Base-by-base conservation (phyloP, 2,113 vertebrate species). In the Eretmochelys imbricata region DNA sequence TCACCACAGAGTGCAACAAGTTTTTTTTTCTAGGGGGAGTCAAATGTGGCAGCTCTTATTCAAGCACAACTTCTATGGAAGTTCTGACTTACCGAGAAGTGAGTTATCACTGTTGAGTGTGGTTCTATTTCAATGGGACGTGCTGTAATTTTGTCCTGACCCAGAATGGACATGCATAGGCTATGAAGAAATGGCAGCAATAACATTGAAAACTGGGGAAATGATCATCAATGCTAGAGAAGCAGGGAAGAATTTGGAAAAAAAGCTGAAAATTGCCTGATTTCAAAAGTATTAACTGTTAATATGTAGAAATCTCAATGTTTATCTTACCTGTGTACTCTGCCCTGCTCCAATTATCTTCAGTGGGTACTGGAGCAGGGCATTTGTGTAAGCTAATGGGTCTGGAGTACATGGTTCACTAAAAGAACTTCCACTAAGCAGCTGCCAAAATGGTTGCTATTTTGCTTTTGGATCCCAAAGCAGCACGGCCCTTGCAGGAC, bases 401-500 rank as follows among this genome's bases (percentile, higher is more conserved):
- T 86, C 79, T 80, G 5, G 81, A 87, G 87, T 42, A 78, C 17
- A 25, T 0, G 0, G 3, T 59, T 38, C 25, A 51, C 0, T 2
- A 80, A 55, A 91, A 91, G 17, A 53, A 51, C 55, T 96, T 95
- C 50, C 91, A 51, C 0, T 46, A 42, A 90, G 87, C 87, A 92
- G 95, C 93, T 27, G 1, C 48, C 81, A 93, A 90, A 76, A 35
- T 49, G 54, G 89, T 97, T 97, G 95, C 69, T 90, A 86, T 95
- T 94, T 94, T 93, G 72, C 25, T 90, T 87, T 87, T 92, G 85
- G 82, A 95, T 95, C 88, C 91, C 85, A 94, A 95, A 94, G 94
- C 81, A 91, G 54, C 75, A 92, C 85, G 95, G 85, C 90, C 91
- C 85, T n/a, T 96, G 95, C 92, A 83, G 94, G 93, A 84, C 90